These are phyloP conservation scores for Deladenus siricidicola DNA, from an alignment of 2,888 invertebrate species.

Conservation along the genomic window DNA sequence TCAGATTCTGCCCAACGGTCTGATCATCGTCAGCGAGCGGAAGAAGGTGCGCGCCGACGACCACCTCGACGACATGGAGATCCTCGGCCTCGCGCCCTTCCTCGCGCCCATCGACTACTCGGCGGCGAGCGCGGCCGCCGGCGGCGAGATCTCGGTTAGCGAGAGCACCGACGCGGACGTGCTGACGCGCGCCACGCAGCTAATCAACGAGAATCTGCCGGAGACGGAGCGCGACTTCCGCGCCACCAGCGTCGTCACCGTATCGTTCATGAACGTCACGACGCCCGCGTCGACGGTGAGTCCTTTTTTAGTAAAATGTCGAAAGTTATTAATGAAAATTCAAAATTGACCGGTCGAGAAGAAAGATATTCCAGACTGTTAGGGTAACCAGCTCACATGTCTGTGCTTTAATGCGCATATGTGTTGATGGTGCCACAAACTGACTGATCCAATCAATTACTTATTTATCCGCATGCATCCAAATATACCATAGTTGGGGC, in stretches of 20 bases:
- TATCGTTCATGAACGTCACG: slow-evolving; percentile 33
- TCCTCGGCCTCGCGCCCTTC: slow-evolving; percentile 49
- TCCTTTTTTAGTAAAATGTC: background rate
- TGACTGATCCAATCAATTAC: background rate
- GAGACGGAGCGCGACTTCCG: slow-evolving; percentile 32
- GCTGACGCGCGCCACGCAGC: slow-evolving; percentile 31
- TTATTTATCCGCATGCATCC: no score
- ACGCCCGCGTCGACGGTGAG: slow-evolving; percentile 8
- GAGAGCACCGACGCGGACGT: slow-evolving; percentile 36
- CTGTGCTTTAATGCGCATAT: background rate
- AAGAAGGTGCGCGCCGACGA: slow-evolving; percentile 16
- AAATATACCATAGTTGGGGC: no score
- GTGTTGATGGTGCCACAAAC: no score
- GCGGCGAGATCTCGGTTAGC: slow-evolving; percentile 24
- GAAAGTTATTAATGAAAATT: background rate
- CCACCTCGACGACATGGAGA: slow-evolving; percentile 38
- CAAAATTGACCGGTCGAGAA: no score
- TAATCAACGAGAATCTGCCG: slow-evolving; percentile 31
- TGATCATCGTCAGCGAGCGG: slow-evolving; percentile 41
- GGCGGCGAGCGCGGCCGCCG: slow-evolving; percentile 2
- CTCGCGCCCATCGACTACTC: slow-evolving; percentile 44
- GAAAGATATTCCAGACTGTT: slow-evolving; percentile 4
- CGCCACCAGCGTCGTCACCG: slow-evolving; percentile 39
- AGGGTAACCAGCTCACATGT: background rate
- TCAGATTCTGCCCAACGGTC: slow-evolving; percentile 46